These are phyloP conservation scores for Brienomyrus longianalis DNA, from an alignment of 2,113 vertebrate genomes.

Conservation along the genomic window DNA sequence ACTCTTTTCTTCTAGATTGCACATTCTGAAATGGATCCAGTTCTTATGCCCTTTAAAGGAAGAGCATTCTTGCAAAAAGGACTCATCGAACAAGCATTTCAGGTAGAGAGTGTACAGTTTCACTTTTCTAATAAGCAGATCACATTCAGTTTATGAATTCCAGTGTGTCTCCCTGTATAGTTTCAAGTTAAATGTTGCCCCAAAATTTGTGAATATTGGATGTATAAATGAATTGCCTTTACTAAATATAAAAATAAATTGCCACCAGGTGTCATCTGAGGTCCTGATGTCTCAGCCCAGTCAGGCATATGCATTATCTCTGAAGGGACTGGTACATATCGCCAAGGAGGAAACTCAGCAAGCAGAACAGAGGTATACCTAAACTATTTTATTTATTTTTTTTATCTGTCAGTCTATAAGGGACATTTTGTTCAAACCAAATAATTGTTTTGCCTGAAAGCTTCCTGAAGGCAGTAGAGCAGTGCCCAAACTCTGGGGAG, in stretches of 20 bases:
- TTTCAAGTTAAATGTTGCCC: neutral
- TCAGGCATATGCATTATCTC: conserved; percentile 60
- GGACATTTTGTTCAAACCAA: neutral
- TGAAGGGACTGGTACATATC: conserved; percentile 65
- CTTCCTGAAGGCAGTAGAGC: conserved; percentile 71
- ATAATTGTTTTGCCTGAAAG: conserved; percentile 46
- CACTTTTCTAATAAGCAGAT: neutral
- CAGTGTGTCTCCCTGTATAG: neutral
- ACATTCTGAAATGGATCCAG: conserved; percentile 63
- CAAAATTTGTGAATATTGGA: neutral
- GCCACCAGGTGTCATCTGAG: conserved; percentile 69
- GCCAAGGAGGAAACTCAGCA: conserved; percentile 63
- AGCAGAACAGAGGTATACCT: conserved; percentile 77
- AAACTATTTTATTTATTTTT: neutral
- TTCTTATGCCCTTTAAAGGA: conserved; percentile 67
- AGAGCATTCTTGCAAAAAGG: conserved; percentile 72
- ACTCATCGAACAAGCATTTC: conserved; percentile 63
- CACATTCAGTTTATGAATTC: neutral
- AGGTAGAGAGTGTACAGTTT: conserved; percentile 57
- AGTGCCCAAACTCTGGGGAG: conserved; percentile 65
- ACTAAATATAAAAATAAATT: neutral
- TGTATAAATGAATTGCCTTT: neutral
- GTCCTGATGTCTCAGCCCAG: conserved; percentile 65
- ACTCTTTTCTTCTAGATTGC: conserved; percentile 63
- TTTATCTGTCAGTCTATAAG: neutral